phyloP scores from a whole-genome alignment of 2,888 invertebrate species.

The Ophion ventricosus region DNA sequence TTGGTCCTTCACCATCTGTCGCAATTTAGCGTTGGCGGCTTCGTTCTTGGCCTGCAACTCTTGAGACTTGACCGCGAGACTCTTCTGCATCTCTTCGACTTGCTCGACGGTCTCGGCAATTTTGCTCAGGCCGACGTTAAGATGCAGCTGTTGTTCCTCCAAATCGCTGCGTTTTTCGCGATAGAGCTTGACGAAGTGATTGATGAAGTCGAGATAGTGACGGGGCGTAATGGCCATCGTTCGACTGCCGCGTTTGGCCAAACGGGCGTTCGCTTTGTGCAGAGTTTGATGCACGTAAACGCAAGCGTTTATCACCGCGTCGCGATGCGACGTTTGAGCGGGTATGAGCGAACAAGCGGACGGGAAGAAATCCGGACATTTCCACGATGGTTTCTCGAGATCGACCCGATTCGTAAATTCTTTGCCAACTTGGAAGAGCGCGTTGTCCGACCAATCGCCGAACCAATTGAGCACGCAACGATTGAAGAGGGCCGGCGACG shows the following conservation, averaged over 20 bases:
- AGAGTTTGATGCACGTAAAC: conserved; percentile 99
- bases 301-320: conserved; percentile 99
- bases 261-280: conserved; percentile 95
- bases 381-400: conserved; percentile 94
- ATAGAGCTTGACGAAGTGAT: conserved; percentile 99
- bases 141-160: conserved; percentile 99
- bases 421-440: conserved; percentile 96
- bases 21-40: conserved; percentile 99
- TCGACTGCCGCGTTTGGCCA: conserved; percentile 95
- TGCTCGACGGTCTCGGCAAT: conserved; percentile 99
- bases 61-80: conserved; percentile 97
- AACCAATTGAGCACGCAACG: conserved; percentile 99
- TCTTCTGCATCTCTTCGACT: conserved; percentile 99
- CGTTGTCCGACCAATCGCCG: conserved; percentile 99
- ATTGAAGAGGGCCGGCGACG: conserved; percentile 99
- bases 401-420: conserved; percentile 98
- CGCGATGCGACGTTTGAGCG: conserved; percentile 92
- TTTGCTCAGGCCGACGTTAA: conserved; percentile 99
- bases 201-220: conserved; percentile 99
- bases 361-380: conserved; percentile 95
- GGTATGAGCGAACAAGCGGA: conserved; percentile 92
- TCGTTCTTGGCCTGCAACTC: conserved; percentile 98
- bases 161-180: conserved; percentile 99
- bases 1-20: conserved; percentile 99
- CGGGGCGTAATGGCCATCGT: conserved; percentile 99